Evolutionary conservation across 2,888 invertebrate species (phyloP).

Genomic region (Norana najaformis): DNA sequence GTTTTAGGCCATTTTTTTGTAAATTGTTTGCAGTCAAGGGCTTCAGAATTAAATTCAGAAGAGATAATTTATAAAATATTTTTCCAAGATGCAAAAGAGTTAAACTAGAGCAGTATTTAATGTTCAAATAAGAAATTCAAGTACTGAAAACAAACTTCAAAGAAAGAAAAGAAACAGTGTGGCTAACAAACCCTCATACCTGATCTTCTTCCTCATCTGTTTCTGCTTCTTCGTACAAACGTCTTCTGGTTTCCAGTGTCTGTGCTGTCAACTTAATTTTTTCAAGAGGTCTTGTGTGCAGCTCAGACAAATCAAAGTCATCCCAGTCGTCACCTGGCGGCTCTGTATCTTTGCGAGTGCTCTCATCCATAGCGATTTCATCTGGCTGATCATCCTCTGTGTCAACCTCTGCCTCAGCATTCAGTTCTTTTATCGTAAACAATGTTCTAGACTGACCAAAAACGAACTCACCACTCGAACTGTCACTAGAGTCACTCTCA

Average conservation of each 20-base stretch:
- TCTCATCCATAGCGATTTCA: not conserved
- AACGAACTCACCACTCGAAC: not conserved
- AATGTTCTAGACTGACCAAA: conserved; percentile 17
- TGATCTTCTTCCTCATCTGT: conserved; percentile 6
- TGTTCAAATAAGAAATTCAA: too few species aligned
- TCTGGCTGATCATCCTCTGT: not conserved
- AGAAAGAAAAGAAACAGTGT: not conserved
- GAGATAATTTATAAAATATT: too few species aligned
- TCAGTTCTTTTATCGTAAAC: conserved; percentile 17
- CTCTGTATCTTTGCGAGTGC: not conserved
- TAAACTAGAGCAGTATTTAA: too few species aligned
- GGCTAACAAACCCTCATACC: not conserved
- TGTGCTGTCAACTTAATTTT: not conserved
- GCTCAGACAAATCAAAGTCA: conserved; percentile 17
- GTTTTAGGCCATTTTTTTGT: too few species aligned
- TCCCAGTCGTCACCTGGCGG: not conserved
- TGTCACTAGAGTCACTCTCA: not conserved
- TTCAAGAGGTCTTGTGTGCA: not conserved
- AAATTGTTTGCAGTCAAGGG: too few species aligned
- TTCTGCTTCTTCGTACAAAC: not conserved
- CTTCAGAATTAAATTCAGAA: too few species aligned
- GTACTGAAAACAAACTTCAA: not conserved
- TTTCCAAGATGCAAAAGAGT: too few species aligned
- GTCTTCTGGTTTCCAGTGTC: not conserved
- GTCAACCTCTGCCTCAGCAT: not conserved